Base-by-base conservation (phyloP, 2,888 invertebrate genomes). In the Thalpophila matura region DNA sequence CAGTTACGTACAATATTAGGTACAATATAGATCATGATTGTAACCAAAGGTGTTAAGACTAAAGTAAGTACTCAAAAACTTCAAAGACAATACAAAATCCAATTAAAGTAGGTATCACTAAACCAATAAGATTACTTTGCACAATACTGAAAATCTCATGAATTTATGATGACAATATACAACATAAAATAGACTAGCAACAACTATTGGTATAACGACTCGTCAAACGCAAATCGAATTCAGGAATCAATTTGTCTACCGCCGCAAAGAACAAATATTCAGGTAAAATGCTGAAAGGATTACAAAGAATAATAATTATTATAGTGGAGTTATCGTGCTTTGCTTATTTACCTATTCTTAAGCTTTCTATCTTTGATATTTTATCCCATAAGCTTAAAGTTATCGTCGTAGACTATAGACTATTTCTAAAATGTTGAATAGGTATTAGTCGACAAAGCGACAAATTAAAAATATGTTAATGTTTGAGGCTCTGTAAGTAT, bases 161-260 rank as follows among this genome's bases (percentile, higher is more conserved):
- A 71, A 72, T 77, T 27, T 50, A 18, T 57, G 50, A 62, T 42
- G 55, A 40, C 33, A 56, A 29, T 37, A 51, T 37, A 40, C 33
- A 56, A 29, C 31, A 51, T 37, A 46, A 33, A 59, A 40, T 43
- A 54, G 10, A 63, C 22, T 66, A 69, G 35, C 37, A 61, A 58
- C 65, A 61, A 69, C 65, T 77, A 69, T 67, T 72, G 54, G 47
- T 54, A 59, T 22, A 35, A 69, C 57, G 51, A 63, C 65, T 83
- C 80, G 81, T 80, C 84, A 86, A 81, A 85, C 68, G 75, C 74
- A 87, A 92, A 90, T 88, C 83, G 85, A 85, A 88, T 89, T 85
- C 75, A 66, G 68, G 84, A 91, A 89, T 89, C 92, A 89, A 91
- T 91, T 89, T 90, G 86, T 83, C 81, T 88, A 81, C 83, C 65